Percentiles rank a stretch among this genome's conserved stretches.
Evolutionary conservation across 2,113 vertebrate genomes (phyloP).

Genomic region (Corythornis cristatus): DNA sequence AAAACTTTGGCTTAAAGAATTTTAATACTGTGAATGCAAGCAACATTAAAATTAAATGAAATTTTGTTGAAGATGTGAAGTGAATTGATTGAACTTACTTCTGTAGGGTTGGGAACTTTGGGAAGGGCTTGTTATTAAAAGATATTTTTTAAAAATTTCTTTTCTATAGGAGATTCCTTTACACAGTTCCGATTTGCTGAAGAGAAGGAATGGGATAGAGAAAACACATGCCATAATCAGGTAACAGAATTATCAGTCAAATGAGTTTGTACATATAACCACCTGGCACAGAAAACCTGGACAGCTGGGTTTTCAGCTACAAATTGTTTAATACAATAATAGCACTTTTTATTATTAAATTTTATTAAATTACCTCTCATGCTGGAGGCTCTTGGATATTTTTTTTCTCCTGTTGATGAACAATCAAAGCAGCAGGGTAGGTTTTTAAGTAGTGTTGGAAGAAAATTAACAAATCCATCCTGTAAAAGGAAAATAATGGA

Average conservation of each 20-base stretch:
- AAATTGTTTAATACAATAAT: background rate
- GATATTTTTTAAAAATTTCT: background rate
- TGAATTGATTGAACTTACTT: background rate
- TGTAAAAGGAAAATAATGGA: background rate
- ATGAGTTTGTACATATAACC: background rate
- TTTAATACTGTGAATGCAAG: background rate
- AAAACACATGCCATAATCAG: conserved; percentile 78
- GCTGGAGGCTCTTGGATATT: background rate
- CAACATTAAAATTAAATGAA: background rate
- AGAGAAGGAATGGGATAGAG: conserved; percentile 91
- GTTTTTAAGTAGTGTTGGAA: background rate
- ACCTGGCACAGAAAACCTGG: background rate
- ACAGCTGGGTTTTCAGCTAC: background rate
- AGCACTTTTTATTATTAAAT: background rate
- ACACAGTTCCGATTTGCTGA: conserved; percentile 93
- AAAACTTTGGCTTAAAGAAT: background rate
- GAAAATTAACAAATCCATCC: background rate
- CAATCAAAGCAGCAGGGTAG: background rate
- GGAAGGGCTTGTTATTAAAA: background rate
- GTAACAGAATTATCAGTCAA: conserved; percentile 63
- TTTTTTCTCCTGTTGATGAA: background rate
- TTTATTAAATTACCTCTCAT: background rate
- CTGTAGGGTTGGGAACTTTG: background rate
- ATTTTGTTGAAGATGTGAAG: fast-evolving
- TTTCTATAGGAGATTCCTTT: conserved; percentile 88